phyloP scores from a whole-genome alignment of 2,113 vertebrate species.

The Progne subis region DNA sequence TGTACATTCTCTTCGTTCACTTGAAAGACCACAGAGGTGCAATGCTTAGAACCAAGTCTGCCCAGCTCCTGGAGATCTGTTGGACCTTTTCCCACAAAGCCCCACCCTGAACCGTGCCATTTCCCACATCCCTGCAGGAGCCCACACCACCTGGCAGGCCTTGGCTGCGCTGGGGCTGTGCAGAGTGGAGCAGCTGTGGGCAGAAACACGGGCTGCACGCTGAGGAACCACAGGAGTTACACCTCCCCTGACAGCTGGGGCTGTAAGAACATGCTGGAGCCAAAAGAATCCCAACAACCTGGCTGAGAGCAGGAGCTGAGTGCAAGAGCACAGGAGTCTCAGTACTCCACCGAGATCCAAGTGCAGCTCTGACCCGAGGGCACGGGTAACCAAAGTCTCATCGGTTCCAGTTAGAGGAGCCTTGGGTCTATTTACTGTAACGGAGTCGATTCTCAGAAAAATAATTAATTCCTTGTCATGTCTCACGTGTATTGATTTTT shows the following conservation, averaged over 20 bases:
- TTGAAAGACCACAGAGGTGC: neutral
- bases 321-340: neutral
- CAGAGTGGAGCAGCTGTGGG: neutral
- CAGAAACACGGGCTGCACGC: neutral
- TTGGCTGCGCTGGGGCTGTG: neutral
- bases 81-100: neutral
- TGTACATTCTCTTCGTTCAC: neutral
- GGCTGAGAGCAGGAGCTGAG: neutral
- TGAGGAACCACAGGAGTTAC: neutral
- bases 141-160: neutral
- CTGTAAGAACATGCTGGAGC: neutral
- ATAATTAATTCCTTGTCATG: conserved; percentile 57
- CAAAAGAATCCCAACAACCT: neutral
- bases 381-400: neutral
- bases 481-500: conserved; percentile 42
- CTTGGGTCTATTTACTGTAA: conserved; percentile 49
- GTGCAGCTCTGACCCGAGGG: neutral
- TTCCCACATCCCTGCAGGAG: neutral
- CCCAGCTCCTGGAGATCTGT: neutral
- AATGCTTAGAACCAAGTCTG: neutral
- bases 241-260: neutral
- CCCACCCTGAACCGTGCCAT: neutral
- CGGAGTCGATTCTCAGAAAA: neutral
- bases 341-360: neutral
- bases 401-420: neutral